These are phyloP conservation scores for Polydrusus pterygomalis DNA, from an alignment of 2,888 invertebrate species.

Conservation along the genomic window DNA sequence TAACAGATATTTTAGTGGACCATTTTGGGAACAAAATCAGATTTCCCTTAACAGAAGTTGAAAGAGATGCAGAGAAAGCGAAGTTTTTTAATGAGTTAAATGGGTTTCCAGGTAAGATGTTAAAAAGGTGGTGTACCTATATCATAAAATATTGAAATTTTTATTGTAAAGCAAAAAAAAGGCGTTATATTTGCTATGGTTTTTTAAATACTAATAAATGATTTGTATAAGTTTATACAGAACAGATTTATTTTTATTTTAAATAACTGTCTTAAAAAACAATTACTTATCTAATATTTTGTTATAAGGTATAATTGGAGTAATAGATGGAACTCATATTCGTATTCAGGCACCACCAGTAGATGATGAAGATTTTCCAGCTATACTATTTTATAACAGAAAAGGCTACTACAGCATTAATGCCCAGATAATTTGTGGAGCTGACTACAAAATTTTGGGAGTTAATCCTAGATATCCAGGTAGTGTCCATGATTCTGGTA, in stretches of 20 bases:
- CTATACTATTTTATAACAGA: slow-evolving; percentile 17
- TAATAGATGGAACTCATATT: background rate
- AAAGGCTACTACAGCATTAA: slow-evolving; percentile 33
- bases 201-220: background rate
- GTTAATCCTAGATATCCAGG: slow-evolving; percentile 31
- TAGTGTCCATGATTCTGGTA: slow-evolving; percentile 18
- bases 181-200: background rate
- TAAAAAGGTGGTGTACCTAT: background rate
- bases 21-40: background rate
- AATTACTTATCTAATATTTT: background rate
- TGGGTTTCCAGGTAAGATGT: slow-evolving; percentile 8
- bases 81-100: slow-evolving; percentile 8
- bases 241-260: background rate
- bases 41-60: background rate
- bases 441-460: slow-evolving; percentile 25
- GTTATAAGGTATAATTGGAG: too few species aligned
- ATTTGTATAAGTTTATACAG: background rate
- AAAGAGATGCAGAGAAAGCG: background rate
- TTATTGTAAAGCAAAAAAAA: background rate
- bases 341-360: slow-evolving; percentile 3
- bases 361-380: slow-evolving; percentile 18
- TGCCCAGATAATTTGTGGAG: slow-evolving; percentile 30
- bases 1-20: background rate
- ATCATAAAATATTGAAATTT: background rate
- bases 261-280: background rate